Conservation (phyloP, 1,140 invertebrate genomes). For the Zophobas morio region DNA sequence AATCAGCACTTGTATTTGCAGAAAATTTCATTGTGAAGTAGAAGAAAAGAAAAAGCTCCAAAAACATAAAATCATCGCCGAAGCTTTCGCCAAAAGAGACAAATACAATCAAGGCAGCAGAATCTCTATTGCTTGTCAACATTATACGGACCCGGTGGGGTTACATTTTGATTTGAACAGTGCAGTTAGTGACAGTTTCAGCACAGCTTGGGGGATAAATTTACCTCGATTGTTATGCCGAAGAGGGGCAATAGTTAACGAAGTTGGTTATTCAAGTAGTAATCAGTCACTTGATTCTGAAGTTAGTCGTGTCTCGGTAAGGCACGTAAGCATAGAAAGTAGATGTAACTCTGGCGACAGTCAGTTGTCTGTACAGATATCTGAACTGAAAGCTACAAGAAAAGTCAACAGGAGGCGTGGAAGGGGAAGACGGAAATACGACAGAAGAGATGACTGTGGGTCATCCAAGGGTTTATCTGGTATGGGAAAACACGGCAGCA, state of each 20-base stretch:
- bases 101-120: constrained; percentile 86
- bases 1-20: constrained; percentile 59
- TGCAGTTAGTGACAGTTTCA: constrained; percentile 79
- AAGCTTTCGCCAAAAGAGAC: constrained; percentile 90
- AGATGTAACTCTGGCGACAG: constrained; percentile 88
- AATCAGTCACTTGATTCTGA: constrained; percentile 80
- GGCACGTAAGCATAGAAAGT: constrained; percentile 86
- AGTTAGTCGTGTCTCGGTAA: constrained; percentile 80
- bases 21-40: constrained; percentile 79
- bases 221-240: constrained; percentile 88
- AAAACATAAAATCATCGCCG: constrained; percentile 92
- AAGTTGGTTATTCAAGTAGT: constrained; percentile 74
- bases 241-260: constrained; percentile 81
- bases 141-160: constrained; percentile 91
- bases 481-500: constrained; percentile 77
- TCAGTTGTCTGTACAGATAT: constrained; percentile 86
- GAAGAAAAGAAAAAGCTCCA: constrained; percentile 82
- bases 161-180: constrained; percentile 89
- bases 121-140: constrained; percentile 89
- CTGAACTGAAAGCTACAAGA: constrained; percentile 83
- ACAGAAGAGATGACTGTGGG: constrained; percentile 56
- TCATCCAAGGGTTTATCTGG: constrained; percentile 67
- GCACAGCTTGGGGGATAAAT: constrained; percentile 90
- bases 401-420: constrained; percentile 63
- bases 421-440: constrained; percentile 57